phyloP scores from a whole-genome alignment of 2,113 vertebrate species.

The Acanthisitta chloris region DNA sequence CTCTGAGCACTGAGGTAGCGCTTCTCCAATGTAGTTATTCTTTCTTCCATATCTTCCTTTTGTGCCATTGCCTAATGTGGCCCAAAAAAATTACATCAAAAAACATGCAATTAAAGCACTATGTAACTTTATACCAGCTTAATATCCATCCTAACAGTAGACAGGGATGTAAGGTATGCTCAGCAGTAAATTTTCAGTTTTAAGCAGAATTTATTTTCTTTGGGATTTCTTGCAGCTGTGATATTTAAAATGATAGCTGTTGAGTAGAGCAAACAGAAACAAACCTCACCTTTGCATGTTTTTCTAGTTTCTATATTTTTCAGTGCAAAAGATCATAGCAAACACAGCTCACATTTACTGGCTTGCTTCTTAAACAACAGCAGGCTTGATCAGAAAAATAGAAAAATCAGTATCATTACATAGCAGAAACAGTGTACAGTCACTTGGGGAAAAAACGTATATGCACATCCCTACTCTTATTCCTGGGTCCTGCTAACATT shows the following conservation, averaged over 20 bases:
- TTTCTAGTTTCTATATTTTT: neutral
- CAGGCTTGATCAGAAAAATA: neutral
- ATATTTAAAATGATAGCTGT: neutral
- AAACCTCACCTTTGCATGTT: neutral
- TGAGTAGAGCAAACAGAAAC: neutral
- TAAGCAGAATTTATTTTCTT: neutral
- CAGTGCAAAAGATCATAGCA: neutral
- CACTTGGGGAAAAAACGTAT: too few species aligned
- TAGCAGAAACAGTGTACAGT: neutral
- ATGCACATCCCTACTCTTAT: neutral
- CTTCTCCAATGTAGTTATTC: conserved; percentile 96
- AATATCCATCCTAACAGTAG: neutral
- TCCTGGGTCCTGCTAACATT: neutral
- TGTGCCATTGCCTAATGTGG: conserved; percentile 92
- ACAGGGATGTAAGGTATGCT: neutral
- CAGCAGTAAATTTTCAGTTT: neutral
- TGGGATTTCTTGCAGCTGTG: neutral
- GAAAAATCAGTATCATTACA: neutral
- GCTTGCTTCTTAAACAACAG: neutral
- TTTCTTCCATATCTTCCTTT: conserved; percentile 99
- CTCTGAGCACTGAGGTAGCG: conserved; percentile 98
- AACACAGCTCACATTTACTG: neutral
- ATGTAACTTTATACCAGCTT: neutral
- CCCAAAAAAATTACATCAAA: neutral
- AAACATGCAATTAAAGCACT: neutral